Percentiles rank a stretch among this genome's conserved stretches.
These are phyloP conservation scores for Nymphalis urticae DNA, from an alignment of 2,888 invertebrate genomes.

Conservation along the genomic window DNA sequence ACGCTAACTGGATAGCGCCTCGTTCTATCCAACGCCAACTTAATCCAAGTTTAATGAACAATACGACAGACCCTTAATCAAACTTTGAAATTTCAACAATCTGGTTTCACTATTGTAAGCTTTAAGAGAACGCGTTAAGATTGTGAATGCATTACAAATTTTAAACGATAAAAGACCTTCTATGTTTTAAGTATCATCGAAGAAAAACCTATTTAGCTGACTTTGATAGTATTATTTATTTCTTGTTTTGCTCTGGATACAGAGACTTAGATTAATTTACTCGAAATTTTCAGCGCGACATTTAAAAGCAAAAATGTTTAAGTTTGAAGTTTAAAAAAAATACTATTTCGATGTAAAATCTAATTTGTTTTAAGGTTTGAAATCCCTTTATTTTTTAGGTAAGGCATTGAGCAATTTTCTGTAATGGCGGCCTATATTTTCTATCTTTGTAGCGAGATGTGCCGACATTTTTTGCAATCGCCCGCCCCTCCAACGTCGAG, in stretches of 20 bases:
- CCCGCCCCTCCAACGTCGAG: constrained; percentile 60
- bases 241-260: constrained; percentile 65
- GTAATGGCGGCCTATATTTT: constrained; percentile 76
- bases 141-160: constrained; percentile 43
- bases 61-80: constrained; percentile 82
- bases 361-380: constrained; percentile 51
- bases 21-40: constrained; percentile 80
- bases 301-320: constrained; percentile 12
- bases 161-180: constrained; percentile 44
- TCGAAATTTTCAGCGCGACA: constrained; percentile 17
- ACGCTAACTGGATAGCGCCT: constrained; percentile 81
- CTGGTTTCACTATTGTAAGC: constrained; percentile 45
- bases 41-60: constrained; percentile 83
- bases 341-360: background rate
- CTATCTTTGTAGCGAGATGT: constrained; percentile 71
- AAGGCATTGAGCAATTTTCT: constrained; percentile 73
- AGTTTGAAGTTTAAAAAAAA: constrained; percentile 1
- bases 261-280: constrained; percentile 46
- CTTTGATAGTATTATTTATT: constrained; percentile 78
- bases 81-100: constrained; percentile 75
- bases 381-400: constrained; percentile 45
- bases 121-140: constrained; percentile 39
- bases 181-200: constrained; percentile 44
- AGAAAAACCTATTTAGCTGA: constrained; percentile 79
- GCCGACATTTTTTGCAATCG: constrained; percentile 75